Percentiles rank a stretch among this genome's conserved stretches.
These are phyloP conservation scores for Abscondita cerata DNA, from an alignment of 2,888 invertebrate genomes.

Conservation along the genomic window DNA sequence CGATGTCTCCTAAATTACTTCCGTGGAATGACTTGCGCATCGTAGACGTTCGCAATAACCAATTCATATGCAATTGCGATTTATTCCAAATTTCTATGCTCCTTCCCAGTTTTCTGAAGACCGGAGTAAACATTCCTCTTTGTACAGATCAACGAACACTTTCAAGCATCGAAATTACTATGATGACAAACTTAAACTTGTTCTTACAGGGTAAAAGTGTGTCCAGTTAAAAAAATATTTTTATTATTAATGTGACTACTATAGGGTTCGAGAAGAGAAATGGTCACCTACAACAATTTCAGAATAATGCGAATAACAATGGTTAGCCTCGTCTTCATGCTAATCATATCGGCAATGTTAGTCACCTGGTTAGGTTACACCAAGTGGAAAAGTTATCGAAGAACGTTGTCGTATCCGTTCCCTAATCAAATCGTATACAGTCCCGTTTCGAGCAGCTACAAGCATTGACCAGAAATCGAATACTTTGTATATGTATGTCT, in stretches of 20 bases:
- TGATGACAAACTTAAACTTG: conserved; percentile 25
- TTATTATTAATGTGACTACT: no score
- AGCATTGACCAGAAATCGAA: no score
- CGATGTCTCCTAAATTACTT: conserved; percentile 62
- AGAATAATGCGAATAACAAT: conserved; percentile 45
- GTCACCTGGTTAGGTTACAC: conserved; percentile 46
- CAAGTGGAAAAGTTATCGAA: conserved; percentile 42
- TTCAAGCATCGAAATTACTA: conserved; percentile 15
- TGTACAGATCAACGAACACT: conserved; percentile 47
- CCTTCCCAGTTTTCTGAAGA: conserved; percentile 44
- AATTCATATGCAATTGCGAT: conserved; percentile 70
- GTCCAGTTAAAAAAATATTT: no score
- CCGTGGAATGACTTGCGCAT: conserved; percentile 64
- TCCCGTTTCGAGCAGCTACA: conserved; percentile 41
- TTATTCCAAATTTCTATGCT: conserved; percentile 52
- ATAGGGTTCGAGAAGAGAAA: no score
- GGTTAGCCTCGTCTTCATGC: conserved; percentile 44
- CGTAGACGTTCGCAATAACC: conserved; percentile 68
- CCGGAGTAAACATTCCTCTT: conserved; percentile 46
- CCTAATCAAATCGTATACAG: conserved; percentile 51
- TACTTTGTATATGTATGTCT: no score
- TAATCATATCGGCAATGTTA: conserved; percentile 43
- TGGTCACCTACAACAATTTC: not conserved
- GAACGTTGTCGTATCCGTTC: conserved; percentile 48
- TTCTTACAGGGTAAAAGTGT: conserved; percentile 15